Evolutionary conservation across 1,140 invertebrate genomes (phyloP).

Genomic region (Microplitis demolitor): DNA sequence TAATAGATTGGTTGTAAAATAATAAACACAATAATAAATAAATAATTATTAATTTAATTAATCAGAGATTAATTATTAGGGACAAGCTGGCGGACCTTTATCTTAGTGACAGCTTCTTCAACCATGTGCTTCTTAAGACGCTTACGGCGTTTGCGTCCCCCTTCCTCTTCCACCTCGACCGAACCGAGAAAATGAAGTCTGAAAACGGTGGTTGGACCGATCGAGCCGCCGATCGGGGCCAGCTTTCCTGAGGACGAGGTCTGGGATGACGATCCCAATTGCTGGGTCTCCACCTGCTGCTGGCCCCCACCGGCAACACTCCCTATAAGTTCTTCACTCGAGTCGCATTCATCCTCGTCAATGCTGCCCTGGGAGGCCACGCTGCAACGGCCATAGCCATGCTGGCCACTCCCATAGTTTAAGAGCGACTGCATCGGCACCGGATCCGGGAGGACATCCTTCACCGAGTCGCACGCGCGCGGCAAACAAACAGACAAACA

Average conservation of each 20-base stretch:
- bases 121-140: slow-evolving; percentile 89
- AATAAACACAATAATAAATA: not conserved
- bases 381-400: slow-evolving; percentile 57
- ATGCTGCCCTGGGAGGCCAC: slow-evolving; percentile 57
- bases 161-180: slow-evolving; percentile 82
- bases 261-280: slow-evolving; percentile 49
- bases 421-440: slow-evolving; percentile 55
- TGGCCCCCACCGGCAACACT: slow-evolving; percentile 56
- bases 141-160: slow-evolving; percentile 71
- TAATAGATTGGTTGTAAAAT: not conserved
- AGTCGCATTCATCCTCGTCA: slow-evolving; percentile 60
- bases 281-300: slow-evolving; percentile 47
- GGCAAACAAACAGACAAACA: slow-evolving; percentile 59
- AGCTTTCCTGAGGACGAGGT: slow-evolving; percentile 45
- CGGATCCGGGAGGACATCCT: slow-evolving; percentile 47
- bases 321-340: slow-evolving; percentile 59
- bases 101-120: slow-evolving; percentile 94
- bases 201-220: slow-evolving; percentile 69
- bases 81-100: slow-evolving; percentile 77
- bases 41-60: slow-evolving; percentile 14
- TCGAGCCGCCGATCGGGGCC: slow-evolving; percentile 56
- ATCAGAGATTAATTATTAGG: slow-evolving; percentile 7
- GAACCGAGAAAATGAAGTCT: slow-evolving; percentile 82
- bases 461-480: slow-evolving; percentile 44
- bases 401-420: slow-evolving; percentile 55